Evolutionary conservation across 2,113 vertebrate species (phyloP).

Genomic region (Triplophysa dalaica): DNA sequence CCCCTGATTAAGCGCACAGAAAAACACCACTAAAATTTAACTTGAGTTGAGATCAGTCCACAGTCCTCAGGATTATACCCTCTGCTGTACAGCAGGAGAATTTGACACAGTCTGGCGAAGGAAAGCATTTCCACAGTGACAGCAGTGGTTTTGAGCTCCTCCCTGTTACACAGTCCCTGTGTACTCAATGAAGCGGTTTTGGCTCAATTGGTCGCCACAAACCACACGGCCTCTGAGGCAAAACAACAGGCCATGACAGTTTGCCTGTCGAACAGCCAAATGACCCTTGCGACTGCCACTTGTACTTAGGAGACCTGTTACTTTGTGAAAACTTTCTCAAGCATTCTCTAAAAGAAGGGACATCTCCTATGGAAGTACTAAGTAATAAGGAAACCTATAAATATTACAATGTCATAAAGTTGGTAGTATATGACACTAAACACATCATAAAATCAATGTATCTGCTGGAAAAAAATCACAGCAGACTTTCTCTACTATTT

Average conservation of each 20-base stretch:
- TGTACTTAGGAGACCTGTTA: not conserved
- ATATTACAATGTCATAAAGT: too few relatives aligned
- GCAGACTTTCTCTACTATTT: not conserved
- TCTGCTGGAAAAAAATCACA: not conserved
- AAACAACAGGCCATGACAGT: slow-evolving; percentile 29
- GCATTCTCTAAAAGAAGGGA: not conserved
- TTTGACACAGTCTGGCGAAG: slow-evolving; percentile 1
- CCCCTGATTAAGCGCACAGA: too few relatives aligned
- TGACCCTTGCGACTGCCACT: slow-evolving; percentile 6
- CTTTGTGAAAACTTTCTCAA: not conserved
- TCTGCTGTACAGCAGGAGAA: slow-evolving; percentile 1
- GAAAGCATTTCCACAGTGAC: not conserved
- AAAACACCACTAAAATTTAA: not conserved
- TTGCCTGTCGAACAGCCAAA: slow-evolving; percentile 28
- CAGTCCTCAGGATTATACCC: not conserved
- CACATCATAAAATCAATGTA: not conserved
- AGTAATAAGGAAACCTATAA: too few relatives aligned
- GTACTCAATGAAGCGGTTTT: slow-evolving; percentile 19
- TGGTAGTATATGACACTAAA: not conserved
- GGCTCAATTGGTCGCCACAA: slow-evolving; percentile 39
- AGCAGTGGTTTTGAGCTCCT: slow-evolving; percentile 20
- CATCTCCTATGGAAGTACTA: not conserved
- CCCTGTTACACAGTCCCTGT: slow-evolving; percentile 17
- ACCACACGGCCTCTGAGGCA: slow-evolving; percentile 38
- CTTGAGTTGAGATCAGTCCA: slow-evolving; percentile 5